Conservation (phyloP, 1,140 invertebrate genomes). For the Drosophila miranda region DNA sequence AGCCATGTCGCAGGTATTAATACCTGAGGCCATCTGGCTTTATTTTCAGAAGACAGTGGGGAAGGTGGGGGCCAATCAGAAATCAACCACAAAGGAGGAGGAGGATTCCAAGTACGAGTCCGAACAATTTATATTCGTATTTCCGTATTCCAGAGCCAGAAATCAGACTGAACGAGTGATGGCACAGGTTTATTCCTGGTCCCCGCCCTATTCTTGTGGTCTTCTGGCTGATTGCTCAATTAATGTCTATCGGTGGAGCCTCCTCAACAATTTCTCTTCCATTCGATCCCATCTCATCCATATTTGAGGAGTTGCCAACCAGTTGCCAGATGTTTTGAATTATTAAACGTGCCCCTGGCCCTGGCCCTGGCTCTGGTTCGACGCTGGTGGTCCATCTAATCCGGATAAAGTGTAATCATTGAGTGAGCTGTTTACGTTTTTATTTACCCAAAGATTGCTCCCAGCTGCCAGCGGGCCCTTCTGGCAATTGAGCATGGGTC, state of each 20-base stretch:
- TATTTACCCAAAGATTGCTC: conserved; percentile 1
- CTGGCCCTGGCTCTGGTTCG: too few relatives aligned
- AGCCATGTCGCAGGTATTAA: conserved; percentile 42
- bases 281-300: neutral
- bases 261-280: too few relatives aligned
- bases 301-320: neutral
- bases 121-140: conserved; percentile 15
- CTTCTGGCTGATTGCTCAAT: conserved; percentile 36
- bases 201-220: neutral
- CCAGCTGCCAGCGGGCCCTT: too few relatives aligned
- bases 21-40: conserved; percentile 27
- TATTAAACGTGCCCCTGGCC: conserved; percentile 9
- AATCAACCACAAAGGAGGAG: neutral
- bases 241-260: conserved; percentile 18
- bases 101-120: too few relatives aligned
- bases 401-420: conserved; percentile 8
- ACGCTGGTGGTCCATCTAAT: neutral
- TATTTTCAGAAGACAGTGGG: conserved; percentile 12
- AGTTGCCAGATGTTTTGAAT: conserved; percentile 15
- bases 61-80: neutral
- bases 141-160: too few relatives aligned
- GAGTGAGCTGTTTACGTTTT: conserved; percentile 4
- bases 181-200: too few relatives aligned
- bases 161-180: too few relatives aligned
- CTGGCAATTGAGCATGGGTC: too few relatives aligned